Conservation (phyloP, 2,113 vertebrate genomes). For the Dipodomys merriami region DNA sequence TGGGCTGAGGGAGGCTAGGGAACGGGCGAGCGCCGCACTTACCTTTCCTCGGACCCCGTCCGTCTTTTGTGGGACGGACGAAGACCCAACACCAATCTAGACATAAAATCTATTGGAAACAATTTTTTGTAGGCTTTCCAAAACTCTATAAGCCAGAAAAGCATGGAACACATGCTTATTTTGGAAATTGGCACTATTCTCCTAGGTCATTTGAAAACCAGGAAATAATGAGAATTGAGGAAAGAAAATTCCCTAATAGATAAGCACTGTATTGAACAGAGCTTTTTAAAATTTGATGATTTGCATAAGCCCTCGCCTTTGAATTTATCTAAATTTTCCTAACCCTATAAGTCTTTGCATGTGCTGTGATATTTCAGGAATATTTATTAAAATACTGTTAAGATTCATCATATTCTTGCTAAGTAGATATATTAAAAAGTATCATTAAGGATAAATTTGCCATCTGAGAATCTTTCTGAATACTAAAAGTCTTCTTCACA, state of each 20-base stretch:
- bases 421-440: slow-evolving; percentile 3
- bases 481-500: neutral
- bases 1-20: no score
- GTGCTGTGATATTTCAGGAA: neutral
- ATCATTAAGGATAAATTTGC: neutral
- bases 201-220: slow-evolving; percentile 14
- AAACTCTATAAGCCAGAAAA: slow-evolving; percentile 42
- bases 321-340: neutral
- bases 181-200: neutral
- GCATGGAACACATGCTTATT: slow-evolving; percentile 42
- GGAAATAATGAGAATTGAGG: slow-evolving; percentile 3
- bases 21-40: no score
- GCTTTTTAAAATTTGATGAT: neutral
- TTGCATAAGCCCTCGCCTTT: neutral
- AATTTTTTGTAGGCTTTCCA: neutral
- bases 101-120: slow-evolving; percentile 23
- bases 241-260: neutral
- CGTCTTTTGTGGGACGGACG: no score
- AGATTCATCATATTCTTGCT: neutral
- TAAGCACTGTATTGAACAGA: neutral
- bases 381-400: neutral
- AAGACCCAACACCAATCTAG: no score
- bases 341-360: neutral
- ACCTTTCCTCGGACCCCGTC: no score
- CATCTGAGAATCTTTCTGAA: neutral